phyloP scores from a whole-genome alignment of 2,888 invertebrate species.

The Colletes collaris region DNA sequence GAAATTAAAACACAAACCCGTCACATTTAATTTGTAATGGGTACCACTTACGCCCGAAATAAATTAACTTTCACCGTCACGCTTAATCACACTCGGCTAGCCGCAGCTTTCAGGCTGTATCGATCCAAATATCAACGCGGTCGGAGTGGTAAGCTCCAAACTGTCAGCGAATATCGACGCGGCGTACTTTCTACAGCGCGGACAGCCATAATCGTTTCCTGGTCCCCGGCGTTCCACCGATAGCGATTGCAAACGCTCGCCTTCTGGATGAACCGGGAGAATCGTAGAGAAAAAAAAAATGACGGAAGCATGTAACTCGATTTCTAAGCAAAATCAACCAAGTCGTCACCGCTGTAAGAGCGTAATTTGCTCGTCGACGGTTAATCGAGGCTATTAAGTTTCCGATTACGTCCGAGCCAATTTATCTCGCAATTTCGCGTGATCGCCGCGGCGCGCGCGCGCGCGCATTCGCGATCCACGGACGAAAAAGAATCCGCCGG shows the following conservation, averaged over 20 bases:
- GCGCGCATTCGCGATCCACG: not conserved
- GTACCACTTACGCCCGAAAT: not conserved
- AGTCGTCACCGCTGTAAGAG: conserved; percentile 39
- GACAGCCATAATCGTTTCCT: too few species aligned
- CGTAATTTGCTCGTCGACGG: conserved; percentile 45
- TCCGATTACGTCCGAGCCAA: conserved; percentile 55
- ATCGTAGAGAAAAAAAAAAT: too few species aligned
- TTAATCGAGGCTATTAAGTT: conserved; percentile 55
- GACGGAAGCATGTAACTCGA: not conserved
- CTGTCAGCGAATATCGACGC: too few species aligned
- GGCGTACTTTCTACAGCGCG: too few species aligned
- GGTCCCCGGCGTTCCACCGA: too few species aligned
- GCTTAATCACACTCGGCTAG: not conserved
- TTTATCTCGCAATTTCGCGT: conserved; percentile 55
- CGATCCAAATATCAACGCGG: conserved; percentile 1
- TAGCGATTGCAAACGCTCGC: too few species aligned
- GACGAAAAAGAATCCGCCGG: not conserved
- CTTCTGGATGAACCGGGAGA: too few species aligned
- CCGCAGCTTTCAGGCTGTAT: too few species aligned
- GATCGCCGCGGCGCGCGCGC: conserved; percentile 34
- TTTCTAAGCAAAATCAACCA: conserved; percentile 36
- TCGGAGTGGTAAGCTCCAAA: too few species aligned
- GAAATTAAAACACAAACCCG: not conserved
- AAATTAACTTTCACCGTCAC: conserved; percentile 12
- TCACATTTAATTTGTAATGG: too few species aligned